Conservation (phyloP, 2,113 vertebrate species). For the Pluvialis apricaria region DNA sequence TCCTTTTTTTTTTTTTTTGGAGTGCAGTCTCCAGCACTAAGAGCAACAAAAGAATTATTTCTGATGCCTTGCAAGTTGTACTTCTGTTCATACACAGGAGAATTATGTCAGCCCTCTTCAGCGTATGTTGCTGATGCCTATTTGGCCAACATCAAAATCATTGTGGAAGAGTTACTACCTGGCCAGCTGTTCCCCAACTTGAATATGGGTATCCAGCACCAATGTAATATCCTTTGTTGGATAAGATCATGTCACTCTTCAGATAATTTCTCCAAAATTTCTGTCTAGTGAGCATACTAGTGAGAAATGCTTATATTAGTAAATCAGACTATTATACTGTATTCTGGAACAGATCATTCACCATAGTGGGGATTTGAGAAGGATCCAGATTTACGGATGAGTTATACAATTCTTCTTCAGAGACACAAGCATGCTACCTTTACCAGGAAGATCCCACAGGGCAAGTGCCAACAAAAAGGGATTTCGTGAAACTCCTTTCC, state of each 20-base stretch:
- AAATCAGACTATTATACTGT: neutral
- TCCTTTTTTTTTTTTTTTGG: neutral
- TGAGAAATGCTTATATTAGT: neutral
- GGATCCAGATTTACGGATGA: neutral
- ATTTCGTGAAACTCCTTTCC: neutral
- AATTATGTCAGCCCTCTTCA: neutral
- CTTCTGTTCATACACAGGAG: neutral
- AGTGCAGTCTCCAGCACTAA: neutral
- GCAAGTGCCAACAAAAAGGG: neutral
- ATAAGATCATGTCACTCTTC: neutral
- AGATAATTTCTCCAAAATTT: neutral
- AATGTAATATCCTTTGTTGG: neutral
- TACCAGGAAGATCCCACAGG: neutral
- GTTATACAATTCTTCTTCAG: neutral
- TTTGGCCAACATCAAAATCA: neutral
- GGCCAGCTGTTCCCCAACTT: neutral
- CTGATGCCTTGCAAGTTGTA: neutral
- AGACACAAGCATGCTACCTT: neutral
- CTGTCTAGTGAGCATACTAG: neutral
- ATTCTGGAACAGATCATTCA: neutral
- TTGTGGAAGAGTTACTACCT: neutral
- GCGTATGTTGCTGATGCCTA: neutral
- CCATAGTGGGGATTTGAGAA: neutral
- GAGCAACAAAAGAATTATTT: neutral
- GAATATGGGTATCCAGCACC: neutral